Evolutionary conservation across 2,797 vertebrate genomes (phyloP).

Genomic region (Acanthis flammea): DNA sequence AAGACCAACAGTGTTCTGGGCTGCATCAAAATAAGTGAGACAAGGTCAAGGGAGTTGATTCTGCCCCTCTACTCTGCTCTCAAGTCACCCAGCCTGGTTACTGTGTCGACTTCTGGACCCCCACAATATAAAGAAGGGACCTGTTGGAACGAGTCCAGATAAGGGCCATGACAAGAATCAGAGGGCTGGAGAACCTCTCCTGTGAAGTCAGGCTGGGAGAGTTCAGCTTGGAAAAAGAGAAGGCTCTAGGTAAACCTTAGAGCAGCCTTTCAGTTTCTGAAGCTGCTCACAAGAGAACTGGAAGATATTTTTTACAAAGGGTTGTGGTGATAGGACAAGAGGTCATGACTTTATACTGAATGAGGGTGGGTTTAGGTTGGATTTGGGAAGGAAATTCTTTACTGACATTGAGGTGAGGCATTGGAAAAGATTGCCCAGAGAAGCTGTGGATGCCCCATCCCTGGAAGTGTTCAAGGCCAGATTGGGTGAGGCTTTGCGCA

Average conservation of each 20-base stretch:
- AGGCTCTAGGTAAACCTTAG: neutral
- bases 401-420: neutral
- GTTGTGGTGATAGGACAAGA: neutral
- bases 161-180: rapidly evolving
- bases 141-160: rapidly evolving
- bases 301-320: neutral
- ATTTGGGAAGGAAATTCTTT: neutral
- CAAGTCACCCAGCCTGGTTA: no score
- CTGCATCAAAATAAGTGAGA: neutral
- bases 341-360: neutral
- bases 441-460: no score
- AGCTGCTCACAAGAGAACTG: neutral
- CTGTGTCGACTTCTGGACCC: neutral
- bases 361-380: neutral
- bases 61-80: neutral
- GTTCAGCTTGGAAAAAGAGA: neutral
- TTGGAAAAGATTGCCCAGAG: neutral
- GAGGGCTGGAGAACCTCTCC: neutral
- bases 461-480: neutral
- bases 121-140: rapidly evolving
- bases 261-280: neutral
- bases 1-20: neutral
- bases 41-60: neutral
- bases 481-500: neutral
- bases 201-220: neutral